These are phyloP conservation scores for Sinocyclocheilus anophthalmus DNA, from an alignment of 2,113 vertebrate species.

Conservation along the genomic window DNA sequence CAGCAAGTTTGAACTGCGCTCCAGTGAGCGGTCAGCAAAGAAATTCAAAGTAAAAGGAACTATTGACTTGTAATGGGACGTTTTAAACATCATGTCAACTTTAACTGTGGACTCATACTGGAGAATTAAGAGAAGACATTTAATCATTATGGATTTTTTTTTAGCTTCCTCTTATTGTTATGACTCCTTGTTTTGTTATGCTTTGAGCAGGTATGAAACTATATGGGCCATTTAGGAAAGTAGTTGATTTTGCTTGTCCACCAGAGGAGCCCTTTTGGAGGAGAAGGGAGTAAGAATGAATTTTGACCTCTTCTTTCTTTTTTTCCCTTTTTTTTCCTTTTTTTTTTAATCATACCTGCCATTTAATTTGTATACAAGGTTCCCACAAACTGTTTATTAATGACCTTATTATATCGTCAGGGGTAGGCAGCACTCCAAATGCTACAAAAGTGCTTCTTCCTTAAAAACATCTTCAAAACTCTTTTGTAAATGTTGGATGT, in stretches of 20 bases:
- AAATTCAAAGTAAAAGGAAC: conserved; percentile 91
- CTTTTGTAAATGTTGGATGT: background rate
- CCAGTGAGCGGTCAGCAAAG: conserved; percentile 92
- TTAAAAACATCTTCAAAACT: background rate
- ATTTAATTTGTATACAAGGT: background rate
- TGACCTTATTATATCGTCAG: background rate
- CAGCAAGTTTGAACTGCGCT: conserved; percentile 87
- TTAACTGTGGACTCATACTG: background rate
- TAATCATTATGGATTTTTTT: background rate
- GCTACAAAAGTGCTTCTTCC: background rate
- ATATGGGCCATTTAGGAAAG: background rate
- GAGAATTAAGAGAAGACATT: background rate
- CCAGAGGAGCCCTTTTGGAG: background rate
- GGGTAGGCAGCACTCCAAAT: background rate
- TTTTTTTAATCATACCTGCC: background rate
- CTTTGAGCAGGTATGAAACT: background rate
- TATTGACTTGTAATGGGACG: conserved; percentile 82
- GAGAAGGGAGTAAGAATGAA: background rate
- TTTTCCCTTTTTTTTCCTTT: background rate
- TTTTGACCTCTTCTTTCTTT: background rate
- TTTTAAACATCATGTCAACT: background rate
- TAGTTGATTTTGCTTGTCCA: background rate
- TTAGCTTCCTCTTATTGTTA: background rate
- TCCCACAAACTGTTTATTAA: background rate
- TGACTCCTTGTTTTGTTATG: background rate